Base-by-base conservation (phyloP, 2,888 invertebrate genomes). In the Carpatolechia fugitivella region DNA sequence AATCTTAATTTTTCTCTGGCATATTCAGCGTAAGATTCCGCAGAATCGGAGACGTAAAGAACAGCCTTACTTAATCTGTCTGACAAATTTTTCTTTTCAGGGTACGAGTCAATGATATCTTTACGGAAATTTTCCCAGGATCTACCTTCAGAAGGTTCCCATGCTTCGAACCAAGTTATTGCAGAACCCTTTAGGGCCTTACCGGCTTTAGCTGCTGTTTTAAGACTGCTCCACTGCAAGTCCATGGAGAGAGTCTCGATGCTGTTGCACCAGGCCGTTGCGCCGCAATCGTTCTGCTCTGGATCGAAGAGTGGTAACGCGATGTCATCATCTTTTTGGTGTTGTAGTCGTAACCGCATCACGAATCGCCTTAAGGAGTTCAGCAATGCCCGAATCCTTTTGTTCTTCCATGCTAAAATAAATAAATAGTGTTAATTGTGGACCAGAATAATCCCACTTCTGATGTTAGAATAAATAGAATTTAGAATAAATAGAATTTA, bases 241-340 rank as follows among this genome's bases (percentile, higher is more conserved):
- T 68, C 67, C 31, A 18, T 24, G 0, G 49, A 52, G 2, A 64
- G 51, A 0, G 33, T 14, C n/a, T 61, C 57, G 54, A 67, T 57
- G 36, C 18, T 60, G 33, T 33, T 7, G n/a, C 67, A 67, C 65
- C 65, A 67, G 4, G n/a, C 13, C 7, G 44, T 60, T 0, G 66
- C 65, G 7, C 68, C 65, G 46, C 44, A 47, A 38, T 64, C 61
- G n/a, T 18, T 48, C 20, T 11, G 35, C 0, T 24, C 38, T 0
- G 54, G 54, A 16, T 54, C 48, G 31, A 48, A 47, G 1, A 31
- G 1, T n/a, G 53, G 53, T 1, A 54, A 29, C 11, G 53, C 46
- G 10, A 54, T 46, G 31, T 52, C 52, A 6, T 52, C 52, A 18
- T 54, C 48, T 8, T 36, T 13, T 1, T 16, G 48, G 11, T 11